These are phyloP conservation scores for Vanessa cardui DNA, from an alignment of 2,888 invertebrate species.

Conservation along the genomic window DNA sequence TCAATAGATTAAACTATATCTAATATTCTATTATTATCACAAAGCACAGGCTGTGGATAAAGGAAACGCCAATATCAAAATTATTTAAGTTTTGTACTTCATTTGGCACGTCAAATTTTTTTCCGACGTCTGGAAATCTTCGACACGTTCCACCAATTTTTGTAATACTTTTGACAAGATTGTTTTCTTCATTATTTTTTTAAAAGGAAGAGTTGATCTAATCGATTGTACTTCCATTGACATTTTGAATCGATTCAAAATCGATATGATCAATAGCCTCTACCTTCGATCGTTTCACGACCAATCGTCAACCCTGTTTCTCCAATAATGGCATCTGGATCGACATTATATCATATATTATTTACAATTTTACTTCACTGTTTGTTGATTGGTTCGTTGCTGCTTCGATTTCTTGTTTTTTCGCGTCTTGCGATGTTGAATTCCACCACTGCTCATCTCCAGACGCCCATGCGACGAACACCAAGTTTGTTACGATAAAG, in stretches of 20 bases:
- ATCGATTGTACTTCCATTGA: slow-evolving; percentile 2
- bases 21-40: slow-evolving; percentile 64
- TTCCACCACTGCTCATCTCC: slow-evolving; percentile 92
- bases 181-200: slow-evolving; percentile 3
- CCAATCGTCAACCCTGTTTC: slow-evolving; percentile 33
- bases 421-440: slow-evolving; percentile 66
- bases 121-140: too few relatives aligned
- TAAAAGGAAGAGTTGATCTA: slow-evolving; percentile 7
- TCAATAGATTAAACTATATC: slow-evolving; percentile 22
- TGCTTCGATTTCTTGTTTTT: slow-evolving; percentile 61
- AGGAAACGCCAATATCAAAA: slow-evolving; percentile 51
- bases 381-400: slow-evolving; percentile 56
- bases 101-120: slow-evolving; percentile 13
- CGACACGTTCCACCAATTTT: too few relatives aligned
- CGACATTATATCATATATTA: slow-evolving; percentile 13
- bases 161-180: background rate
- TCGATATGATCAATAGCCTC: slow-evolving; percentile 24
- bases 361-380: slow-evolving; percentile 67
- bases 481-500: slow-evolving; percentile 86
- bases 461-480: slow-evolving; percentile 89
- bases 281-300: slow-evolving; percentile 17
- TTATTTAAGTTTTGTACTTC: slow-evolving; percentile 39
- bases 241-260: slow-evolving; percentile 24
- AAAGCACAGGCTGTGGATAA: slow-evolving; percentile 69
- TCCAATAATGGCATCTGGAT: slow-evolving; percentile 28